Evolutionary conservation across 92 coral and sea anemone species (phyloP).

Genomic region (Palythoa grandiflora): DNA sequence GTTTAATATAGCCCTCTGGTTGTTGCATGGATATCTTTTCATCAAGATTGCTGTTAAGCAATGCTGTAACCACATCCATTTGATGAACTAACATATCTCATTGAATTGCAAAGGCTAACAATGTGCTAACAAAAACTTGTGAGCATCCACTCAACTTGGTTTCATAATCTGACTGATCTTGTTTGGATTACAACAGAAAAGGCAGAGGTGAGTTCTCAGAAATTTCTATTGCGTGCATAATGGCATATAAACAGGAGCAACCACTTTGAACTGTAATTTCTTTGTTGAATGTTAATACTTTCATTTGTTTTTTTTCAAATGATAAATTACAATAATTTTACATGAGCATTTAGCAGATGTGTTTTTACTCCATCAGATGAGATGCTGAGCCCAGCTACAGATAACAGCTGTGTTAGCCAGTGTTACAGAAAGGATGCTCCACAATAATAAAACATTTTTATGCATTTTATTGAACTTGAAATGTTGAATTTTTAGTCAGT

Average conservation of each 20-base stretch:
- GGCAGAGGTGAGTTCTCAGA: background rate
- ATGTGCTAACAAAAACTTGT: background rate
- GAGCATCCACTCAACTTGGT: background rate
- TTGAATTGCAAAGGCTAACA: background rate
- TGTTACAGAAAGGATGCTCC: background rate
- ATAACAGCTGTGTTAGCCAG: constrained; percentile 4
- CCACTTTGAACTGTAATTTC: background rate
- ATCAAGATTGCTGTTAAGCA: constrained; percentile 35
- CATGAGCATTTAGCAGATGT: background rate
- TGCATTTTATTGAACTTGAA: background rate
- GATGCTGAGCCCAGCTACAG: background rate
- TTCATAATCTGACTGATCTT: background rate
- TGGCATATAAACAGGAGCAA: background rate
- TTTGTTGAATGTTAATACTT: background rate
- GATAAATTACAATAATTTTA: background rate
- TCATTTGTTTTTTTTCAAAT: background rate
- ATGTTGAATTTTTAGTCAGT: background rate
- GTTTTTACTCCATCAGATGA: constrained; percentile 5
- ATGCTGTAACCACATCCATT: constrained; percentile 42
- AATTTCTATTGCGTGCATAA: background rate
- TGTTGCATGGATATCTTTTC: constrained; percentile 68
- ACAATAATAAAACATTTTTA: constrained; percentile 11
- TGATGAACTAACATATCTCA: constrained; percentile 36
- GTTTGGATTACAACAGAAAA: background rate
- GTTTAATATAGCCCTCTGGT: constrained; percentile 58